Base-by-base conservation (phyloP, 2,888 invertebrate species). In the Cephus rjabovi region DNA sequence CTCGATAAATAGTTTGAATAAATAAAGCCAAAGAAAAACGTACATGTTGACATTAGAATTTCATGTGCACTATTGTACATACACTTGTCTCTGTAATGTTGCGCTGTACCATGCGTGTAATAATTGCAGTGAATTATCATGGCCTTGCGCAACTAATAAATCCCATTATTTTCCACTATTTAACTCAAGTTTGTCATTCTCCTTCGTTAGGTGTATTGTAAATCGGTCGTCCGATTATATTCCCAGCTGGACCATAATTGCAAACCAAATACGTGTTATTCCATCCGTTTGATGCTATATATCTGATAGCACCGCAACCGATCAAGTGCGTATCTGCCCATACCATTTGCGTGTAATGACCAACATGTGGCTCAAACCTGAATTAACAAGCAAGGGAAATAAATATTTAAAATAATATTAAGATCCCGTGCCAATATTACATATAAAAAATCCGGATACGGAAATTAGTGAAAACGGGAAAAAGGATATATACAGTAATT, bases 271-370 rank as follows among this genome's bases (percentile, higher is more conserved):
- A 86, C 76, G 88, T 88, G 3, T 81, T 84, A 77, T 87, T 76
- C 76, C 35, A 79, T 9, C 68, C 40, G 84, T 85, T 77, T 0
- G 4, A 33, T 86, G 87, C 34, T 3, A 76, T 71, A 87, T 91
- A 93, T 76, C 87, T 87, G 3, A 91, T 87, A 79, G 86, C 89
- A 34, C 93, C 93, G 81, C 93, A 94, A 9, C 93, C 93, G 34
- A 94, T 83, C 37, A 83, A 83, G 68, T 86, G 86, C 1, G 93
- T 91, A 34, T 90, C 87, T 2, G 92, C 93, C 93, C 93, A 93
- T 1, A 93, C 89, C 76, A 93, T 85, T 89, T 93, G 92, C 0
- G 91, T 92, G 83, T 92, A 92, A 81, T 92, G 92, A 2, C 92
- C 91, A 37, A 81, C 83, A 1, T 75, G 75, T 23, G 23, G 1